These are phyloP conservation scores for Anser cygnoides DNA, from an alignment of 2,113 vertebrate genomes.

Conservation along the genomic window DNA sequence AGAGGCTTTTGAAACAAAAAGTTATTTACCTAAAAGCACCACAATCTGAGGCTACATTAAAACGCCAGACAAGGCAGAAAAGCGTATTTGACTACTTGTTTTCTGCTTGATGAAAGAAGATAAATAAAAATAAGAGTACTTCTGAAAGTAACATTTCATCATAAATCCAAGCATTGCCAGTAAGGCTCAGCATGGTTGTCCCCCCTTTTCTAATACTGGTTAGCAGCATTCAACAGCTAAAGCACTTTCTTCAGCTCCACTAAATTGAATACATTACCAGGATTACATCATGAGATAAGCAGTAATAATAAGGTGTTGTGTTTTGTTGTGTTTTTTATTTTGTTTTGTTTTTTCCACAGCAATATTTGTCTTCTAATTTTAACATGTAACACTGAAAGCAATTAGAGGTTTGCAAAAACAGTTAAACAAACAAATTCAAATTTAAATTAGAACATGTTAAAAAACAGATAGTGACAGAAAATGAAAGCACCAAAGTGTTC, in stretches of 20 bases:
- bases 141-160: constrained; percentile 15
- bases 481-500: background rate
- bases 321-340: no score
- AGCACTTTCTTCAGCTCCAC: background rate
- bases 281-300: background rate
- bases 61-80: background rate
- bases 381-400: background rate
- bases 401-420: constrained; percentile 9
- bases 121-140: constrained; percentile 7
- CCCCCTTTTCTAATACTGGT: background rate
- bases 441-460: background rate
- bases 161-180: background rate
- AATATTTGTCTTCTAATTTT: constrained; percentile 10
- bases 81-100: constrained; percentile 34
- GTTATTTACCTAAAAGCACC: constrained; percentile 10
- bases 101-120: constrained; percentile 36
- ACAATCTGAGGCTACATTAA: background rate
- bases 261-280: background rate
- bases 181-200: background rate
- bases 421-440: background rate
- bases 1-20: background rate
- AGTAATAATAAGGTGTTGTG: background rate
- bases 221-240: background rate
- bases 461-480: background rate
- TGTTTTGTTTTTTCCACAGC: background rate